Percentiles rank a stretch among this genome's conserved stretches.
Evolutionary conservation across 2,888 invertebrate genomes (phyloP).

Genomic region (Oscheius sp.): DNA sequence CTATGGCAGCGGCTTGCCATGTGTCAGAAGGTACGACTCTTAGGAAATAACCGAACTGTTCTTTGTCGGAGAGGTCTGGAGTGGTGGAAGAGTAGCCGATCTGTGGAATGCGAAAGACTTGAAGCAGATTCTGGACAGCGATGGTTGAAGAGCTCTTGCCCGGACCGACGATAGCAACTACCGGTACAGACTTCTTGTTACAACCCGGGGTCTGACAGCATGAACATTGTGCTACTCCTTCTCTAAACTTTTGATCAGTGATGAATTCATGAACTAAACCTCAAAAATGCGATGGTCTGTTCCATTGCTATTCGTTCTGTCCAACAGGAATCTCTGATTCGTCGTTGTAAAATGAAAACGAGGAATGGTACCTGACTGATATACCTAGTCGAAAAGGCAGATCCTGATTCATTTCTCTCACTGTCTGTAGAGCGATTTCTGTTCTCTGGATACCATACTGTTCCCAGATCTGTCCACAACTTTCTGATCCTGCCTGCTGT

Average conservation of each 20-base stretch:
- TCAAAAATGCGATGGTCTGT: constrained; percentile 74
- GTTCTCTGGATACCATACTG: constrained; percentile 83
- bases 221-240: constrained; percentile 71
- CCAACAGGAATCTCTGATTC: constrained; percentile 82
- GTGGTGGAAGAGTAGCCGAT: constrained; percentile 85
- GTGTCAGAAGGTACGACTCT: constrained; percentile 85
- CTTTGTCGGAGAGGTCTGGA: constrained; percentile 83
- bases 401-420: constrained; percentile 78
- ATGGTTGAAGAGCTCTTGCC: constrained; percentile 78
- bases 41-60: constrained; percentile 83
- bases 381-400: constrained; percentile 78
- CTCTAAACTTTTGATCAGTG: constrained; percentile 28
- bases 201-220: constrained; percentile 73
- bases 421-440: constrained; percentile 71
- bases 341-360: background rate
- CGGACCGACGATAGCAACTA: constrained; percentile 82
- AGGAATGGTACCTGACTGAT: constrained; percentile 60
- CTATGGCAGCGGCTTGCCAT: constrained; percentile 83
- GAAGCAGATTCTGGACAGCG: constrained; percentile 83
- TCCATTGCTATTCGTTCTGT: constrained; percentile 84
- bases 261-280: constrained; percentile 23
- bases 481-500: constrained; percentile 73
- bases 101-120: constrained; percentile 80
- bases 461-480: constrained; percentile 81
- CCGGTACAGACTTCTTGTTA: constrained; percentile 64